phyloP scores from a whole-genome alignment of 2,113 vertebrate genomes.

The Channa maculata region DNA sequence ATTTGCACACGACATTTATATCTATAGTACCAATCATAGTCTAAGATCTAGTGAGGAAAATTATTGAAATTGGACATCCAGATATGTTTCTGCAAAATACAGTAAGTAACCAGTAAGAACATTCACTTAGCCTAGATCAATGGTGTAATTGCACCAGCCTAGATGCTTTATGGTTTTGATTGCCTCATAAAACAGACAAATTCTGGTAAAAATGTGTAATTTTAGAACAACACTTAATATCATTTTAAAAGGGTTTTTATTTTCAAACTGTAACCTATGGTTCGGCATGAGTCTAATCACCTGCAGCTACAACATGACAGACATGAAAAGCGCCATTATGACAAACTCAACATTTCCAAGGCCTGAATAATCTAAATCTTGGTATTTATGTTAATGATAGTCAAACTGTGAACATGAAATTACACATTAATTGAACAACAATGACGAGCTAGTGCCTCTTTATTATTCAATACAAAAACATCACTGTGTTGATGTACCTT shows the following conservation, averaged over 20 bases:
- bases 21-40: too few relatives aligned
- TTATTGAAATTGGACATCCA: too few relatives aligned
- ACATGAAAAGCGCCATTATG: background rate
- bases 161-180: too few relatives aligned
- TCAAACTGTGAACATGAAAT: slow-evolving; percentile 16
- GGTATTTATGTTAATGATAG: background rate
- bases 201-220: background rate
- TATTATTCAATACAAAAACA: slow-evolving; percentile 62
- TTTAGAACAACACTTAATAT: background rate
- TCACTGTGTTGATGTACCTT: slow-evolving; percentile 17
- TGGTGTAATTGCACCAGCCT: too few relatives aligned
- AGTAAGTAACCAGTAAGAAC: too few relatives aligned
- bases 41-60: too few relatives aligned
- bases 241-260: background rate
- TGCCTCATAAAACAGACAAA: too few relatives aligned
- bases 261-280: background rate
- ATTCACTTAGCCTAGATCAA: too few relatives aligned
- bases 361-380: background rate
- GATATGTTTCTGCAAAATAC: too few relatives aligned
- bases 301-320: background rate
- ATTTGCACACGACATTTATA: too few relatives aligned
- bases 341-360: background rate
- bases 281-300: background rate
- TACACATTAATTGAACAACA: slow-evolving; percentile 4
- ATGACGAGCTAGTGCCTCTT: slow-evolving; percentile 40